Conservation (phyloP, 1,140 invertebrate genomes). For the roundworm (Caenorhabditis elegans) region WBcel235 BX284603.4:4521001-4521500, state of each 20-base stretch:
- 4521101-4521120: constrained; percentile 52
- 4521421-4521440: no score
- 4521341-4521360: no score
- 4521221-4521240: constrained; percentile 41
- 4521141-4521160: constrained; percentile 43
- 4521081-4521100: constrained; percentile 28
- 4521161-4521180: constrained; percentile 46
- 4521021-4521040: constrained; percentile 46
- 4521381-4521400: no score
- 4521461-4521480: no score
- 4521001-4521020: constrained; percentile 43
- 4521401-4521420: no score
- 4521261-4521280: constrained; percentile 33
- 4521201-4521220: constrained; percentile 45
- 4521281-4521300: not conserved
- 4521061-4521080: constrained; percentile 51
- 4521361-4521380: no score
- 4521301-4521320: not conserved
- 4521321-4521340: no score
- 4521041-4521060: constrained; percentile 41
- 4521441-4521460: no score
- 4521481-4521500: no score
- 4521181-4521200: constrained; percentile 42
- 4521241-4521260: constrained; percentile 37
- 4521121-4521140: constrained; percentile 51